Base-by-base conservation (phyloP, 53 echinoderm and acorn worm genomes). In the Antedon mediterranea region DNA sequence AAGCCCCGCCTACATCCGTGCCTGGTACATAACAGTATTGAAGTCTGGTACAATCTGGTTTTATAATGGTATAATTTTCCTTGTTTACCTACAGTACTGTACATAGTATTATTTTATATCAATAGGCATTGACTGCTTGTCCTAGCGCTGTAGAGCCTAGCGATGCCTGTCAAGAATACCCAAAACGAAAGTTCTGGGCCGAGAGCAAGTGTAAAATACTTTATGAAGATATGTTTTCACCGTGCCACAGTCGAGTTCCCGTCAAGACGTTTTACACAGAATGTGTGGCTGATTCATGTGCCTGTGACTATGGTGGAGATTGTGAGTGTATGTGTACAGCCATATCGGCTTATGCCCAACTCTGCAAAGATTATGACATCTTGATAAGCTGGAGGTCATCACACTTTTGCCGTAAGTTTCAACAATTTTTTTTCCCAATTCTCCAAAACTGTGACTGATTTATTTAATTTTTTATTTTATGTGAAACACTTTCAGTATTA, bases 261-360 rank as follows among this genome's bases (percentile, higher is more conserved):
- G 87, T 84, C 0, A 32, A 76, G 0, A 41, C 75, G 3, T 92
- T 79, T 76, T 91, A 83, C 73, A 31, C 77, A 26, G 79, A 83
- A 14, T 97, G 97, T 26, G 90, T 91, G 79, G 92, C 76, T 72
- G 97, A 97, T 72, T 78, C 97, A 23, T 97, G 97, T 29, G 97
- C 86, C 23, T 97, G 97, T 43, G 92, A 93, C 78, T 79, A 77
- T 73, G 97, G 97, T 8, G 97, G 97, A 0, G 97, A 97, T 43
- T 97, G 97, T 43, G 92, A 97, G 71, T 97, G 97, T 78, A 78
- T 97, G 20, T 97, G 97, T 74, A 97, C 97, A 0, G 92, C 97
- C 78, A 86, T 97, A 42, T 80, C 92, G 0, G 75, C 89, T 0
- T 97, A 97, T 57, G 91, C 89, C 0, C 85, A 97, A 43, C 87